phyloP scores from a whole-genome alignment of 2,888 invertebrate species.

The Branchipolynoe longqiensis region DNA sequence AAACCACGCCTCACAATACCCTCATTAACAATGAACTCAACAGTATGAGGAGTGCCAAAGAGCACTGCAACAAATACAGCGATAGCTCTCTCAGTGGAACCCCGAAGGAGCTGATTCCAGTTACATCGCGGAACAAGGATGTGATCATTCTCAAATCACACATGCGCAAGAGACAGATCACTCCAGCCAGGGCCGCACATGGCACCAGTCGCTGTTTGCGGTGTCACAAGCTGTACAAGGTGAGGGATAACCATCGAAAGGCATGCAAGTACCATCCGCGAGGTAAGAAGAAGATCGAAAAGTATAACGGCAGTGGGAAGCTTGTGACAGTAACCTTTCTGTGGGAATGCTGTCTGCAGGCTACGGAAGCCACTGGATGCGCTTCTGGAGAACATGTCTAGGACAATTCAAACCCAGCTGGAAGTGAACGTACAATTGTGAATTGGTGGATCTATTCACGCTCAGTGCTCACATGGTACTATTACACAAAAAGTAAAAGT shows the following conservation, averaged over 20 bases:
- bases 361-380: slow-evolving; percentile 75
- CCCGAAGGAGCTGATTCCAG: slow-evolving; percentile 57
- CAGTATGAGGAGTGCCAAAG: not conserved
- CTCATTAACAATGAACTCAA: not conserved
- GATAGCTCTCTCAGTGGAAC: slow-evolving; percentile 61
- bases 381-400: slow-evolving; percentile 73
- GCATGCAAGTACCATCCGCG: slow-evolving; percentile 78
- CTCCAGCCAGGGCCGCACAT: not conserved
- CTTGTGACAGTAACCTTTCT: slow-evolving; percentile 73
- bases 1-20: slow-evolving; percentile 33
- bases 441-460: too few relatives aligned
- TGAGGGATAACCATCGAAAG: slow-evolving; percentile 78
- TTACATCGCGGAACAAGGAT: not conserved
- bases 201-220: slow-evolving; percentile 73
- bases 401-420: not conserved
- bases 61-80: not conserved
- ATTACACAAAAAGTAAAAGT: too few relatives aligned
- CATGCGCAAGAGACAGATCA: not conserved
- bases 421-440: too few relatives aligned
- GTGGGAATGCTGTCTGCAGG: slow-evolving; percentile 78
- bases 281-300: slow-evolving; percentile 75
- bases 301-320: slow-evolving; percentile 74
- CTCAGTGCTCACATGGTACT: too few relatives aligned
- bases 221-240: slow-evolving; percentile 77
- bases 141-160: not conserved